Conservation (phyloP, 2,113 vertebrate genomes). For the Upupa epops region DNA sequence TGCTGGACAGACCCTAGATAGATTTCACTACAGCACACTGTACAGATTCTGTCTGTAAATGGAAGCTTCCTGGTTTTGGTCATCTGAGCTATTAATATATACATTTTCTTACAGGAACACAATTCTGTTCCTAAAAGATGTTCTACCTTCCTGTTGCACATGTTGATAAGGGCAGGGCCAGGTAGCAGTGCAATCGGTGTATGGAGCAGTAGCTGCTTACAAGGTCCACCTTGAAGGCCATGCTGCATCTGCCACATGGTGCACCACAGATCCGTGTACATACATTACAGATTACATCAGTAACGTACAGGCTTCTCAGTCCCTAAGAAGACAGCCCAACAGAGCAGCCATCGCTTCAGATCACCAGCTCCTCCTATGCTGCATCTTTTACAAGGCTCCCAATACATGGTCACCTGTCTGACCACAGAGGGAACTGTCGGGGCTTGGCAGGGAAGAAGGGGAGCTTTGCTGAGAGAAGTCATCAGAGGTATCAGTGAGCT, state of each 20-base stretch:
- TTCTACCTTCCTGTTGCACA: background rate
- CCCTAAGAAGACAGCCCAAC: background rate
- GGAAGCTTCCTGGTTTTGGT: background rate
- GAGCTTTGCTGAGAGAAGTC: background rate
- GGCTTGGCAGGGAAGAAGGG: background rate
- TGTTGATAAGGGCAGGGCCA: background rate
- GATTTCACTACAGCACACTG: background rate
- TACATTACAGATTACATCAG: background rate
- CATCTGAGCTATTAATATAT: background rate
- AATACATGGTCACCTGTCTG: background rate
- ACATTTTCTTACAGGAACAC: background rate
- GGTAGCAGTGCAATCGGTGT: background rate
- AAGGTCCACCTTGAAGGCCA: background rate
- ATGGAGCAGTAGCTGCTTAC: background rate
- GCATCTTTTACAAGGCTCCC: background rate
- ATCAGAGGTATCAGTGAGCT: background rate
- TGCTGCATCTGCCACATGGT: rapidly evolving
- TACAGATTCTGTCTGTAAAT: rapidly evolving
- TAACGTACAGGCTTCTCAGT: background rate
- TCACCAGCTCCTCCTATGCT: background rate
- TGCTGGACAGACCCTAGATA: rapidly evolving
- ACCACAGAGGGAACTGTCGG: background rate
- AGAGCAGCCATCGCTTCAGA: background rate
- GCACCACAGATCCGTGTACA: background rate
- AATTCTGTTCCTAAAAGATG: background rate